Evolutionary conservation across 1,140 invertebrate species (phyloP).

Genomic region (Cydia strobilella): DNA sequence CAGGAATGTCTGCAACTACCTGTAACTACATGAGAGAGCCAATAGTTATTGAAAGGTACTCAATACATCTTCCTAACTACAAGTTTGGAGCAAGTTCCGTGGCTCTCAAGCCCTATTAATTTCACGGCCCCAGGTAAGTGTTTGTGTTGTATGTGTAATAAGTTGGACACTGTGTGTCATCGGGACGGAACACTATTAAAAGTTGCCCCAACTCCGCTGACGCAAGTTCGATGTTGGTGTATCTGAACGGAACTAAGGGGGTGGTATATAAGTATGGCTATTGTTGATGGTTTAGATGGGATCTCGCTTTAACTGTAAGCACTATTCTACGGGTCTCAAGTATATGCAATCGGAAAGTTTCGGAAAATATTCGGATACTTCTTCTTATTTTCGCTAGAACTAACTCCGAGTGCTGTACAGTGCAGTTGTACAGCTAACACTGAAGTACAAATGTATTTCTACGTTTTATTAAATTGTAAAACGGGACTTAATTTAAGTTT

Average conservation of each 20-base stretch:
- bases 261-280: no score
- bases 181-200: slow-evolving; percentile 23
- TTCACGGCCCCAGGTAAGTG: slow-evolving; percentile 27
- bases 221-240: neutral
- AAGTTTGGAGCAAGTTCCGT: neutral
- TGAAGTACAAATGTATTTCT: neutral
- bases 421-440: neutral
- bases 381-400: neutral
- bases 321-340: no score
- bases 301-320: no score
- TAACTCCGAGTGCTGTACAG: neutral
- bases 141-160: slow-evolving; percentile 30
- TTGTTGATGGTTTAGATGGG: neutral
- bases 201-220: slow-evolving; percentile 7
- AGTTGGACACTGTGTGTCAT: slow-evolving; percentile 26
- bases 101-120: slow-evolving; percentile 28
- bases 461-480: no score
- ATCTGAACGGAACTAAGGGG: neutral
- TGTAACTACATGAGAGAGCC: neutral
- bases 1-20: neutral
- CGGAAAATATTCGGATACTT: no score
- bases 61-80: neutral
- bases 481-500: no score
- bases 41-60: slow-evolving; percentile 13
- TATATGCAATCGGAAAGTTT: no score